Percentiles rank a stretch among this genome's conserved stretches.
These are phyloP conservation scores for Micromussa lordhowensis DNA, from an alignment of 92 coral and sea anemone species.

Conservation along the genomic window DNA sequence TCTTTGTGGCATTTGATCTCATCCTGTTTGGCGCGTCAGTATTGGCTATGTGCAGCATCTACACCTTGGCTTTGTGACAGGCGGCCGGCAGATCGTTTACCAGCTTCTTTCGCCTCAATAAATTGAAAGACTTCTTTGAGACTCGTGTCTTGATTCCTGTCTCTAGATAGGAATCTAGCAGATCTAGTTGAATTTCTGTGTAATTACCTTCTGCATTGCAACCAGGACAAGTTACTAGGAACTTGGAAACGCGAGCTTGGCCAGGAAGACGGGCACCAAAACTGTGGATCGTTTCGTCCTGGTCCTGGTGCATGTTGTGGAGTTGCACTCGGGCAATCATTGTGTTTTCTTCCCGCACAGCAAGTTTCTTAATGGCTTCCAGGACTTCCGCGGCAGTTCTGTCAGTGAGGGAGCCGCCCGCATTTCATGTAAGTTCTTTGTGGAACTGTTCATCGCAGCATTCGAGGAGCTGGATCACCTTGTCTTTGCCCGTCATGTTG, in stretches of 20 bases:
- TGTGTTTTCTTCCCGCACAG: too few species aligned
- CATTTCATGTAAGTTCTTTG: slow-evolving; percentile 60
- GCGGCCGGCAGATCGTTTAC: slow-evolving; percentile 72
- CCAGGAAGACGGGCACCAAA: slow-evolving; percentile 66
- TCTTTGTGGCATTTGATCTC: slow-evolving; percentile 18
- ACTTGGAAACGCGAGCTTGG: slow-evolving; percentile 65
- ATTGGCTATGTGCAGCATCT: slow-evolving; percentile 56
- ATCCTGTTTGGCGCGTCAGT: slow-evolving; percentile 46
- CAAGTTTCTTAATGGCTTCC: too few species aligned
- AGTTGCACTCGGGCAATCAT: too few species aligned
- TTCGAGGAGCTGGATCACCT: slow-evolving; percentile 68
- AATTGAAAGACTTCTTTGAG: slow-evolving; percentile 64
- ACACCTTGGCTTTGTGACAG: slow-evolving; percentile 66
- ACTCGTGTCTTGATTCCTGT: slow-evolving; percentile 63
- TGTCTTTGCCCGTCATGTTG: slow-evolving; percentile 55
- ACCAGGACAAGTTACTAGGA: slow-evolving; percentile 25
- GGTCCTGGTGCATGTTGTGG: slow-evolving; percentile 10
- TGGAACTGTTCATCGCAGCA: slow-evolving; percentile 74
- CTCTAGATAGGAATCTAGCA: too few species aligned
- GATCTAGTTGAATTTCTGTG: slow-evolving; percentile 68
- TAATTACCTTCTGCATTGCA: slow-evolving; percentile 52
- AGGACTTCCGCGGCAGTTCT: too few species aligned
- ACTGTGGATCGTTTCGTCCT: slow-evolving; percentile 58
- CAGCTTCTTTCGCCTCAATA: slow-evolving; percentile 66
- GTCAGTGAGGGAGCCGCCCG: too few species aligned